phyloP scores from a whole-genome alignment of 2,888 invertebrate species.

The Acanthococcus lagerstroemiae region DNA sequence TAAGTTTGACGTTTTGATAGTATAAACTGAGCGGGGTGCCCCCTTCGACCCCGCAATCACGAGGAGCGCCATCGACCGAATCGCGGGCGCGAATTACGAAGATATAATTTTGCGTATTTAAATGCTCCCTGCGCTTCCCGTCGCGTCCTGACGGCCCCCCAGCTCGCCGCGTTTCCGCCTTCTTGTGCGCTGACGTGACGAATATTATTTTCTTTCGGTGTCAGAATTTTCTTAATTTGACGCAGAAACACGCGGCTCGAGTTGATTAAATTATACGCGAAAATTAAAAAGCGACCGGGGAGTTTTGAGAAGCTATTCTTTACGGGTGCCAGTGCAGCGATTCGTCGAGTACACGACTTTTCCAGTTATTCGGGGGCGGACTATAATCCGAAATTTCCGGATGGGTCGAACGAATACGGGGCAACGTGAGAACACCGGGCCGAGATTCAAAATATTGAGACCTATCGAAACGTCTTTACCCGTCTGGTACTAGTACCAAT shows the following conservation, averaged over 20 bases:
- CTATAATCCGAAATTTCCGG: no score
- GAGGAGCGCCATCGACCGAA: not conserved
- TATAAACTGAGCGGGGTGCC: not conserved
- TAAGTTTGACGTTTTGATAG: conserved; percentile 27
- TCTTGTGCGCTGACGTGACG: not conserved
- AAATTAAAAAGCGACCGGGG: no score
- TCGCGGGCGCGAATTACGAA: not conserved
- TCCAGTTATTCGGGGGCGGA: no score
- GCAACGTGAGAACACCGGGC: no score
- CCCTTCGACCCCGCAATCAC: not conserved
- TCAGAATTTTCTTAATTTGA: not conserved
- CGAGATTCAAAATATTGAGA: no score
- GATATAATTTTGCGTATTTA: not conserved
- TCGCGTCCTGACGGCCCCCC: not conserved
- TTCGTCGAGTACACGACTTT: no score
- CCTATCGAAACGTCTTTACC: no score
- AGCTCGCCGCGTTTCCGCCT: not conserved
- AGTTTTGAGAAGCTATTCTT: no score
- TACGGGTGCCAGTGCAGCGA: no score
- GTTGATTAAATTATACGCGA: not conserved
- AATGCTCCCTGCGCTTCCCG: no score
- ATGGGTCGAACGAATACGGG: no score
- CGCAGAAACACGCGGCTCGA: not conserved
- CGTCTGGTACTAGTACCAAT: no score
- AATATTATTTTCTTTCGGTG: not conserved